These are phyloP conservation scores for Colistium nudipinnis DNA, from an alignment of 2,113 vertebrate genomes.

Conservation along the genomic window DNA sequence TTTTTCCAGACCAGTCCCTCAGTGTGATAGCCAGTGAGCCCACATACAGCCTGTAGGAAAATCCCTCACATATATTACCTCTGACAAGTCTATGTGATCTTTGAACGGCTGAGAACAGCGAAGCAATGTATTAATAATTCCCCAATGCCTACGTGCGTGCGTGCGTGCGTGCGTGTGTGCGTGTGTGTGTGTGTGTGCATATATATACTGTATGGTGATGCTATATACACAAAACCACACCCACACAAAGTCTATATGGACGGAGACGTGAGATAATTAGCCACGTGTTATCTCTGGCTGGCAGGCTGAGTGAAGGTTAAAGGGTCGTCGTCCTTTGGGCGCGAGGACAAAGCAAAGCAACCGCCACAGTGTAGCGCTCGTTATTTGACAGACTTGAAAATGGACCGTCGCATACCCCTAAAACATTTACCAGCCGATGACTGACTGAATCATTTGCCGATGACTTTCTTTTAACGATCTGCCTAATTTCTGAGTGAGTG, in stretches of 20 bases:
- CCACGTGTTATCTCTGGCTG: conserved; percentile 58
- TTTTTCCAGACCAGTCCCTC: conserved; percentile 30
- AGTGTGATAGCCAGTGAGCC: conserved; percentile 16
- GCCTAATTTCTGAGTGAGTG: conserved; percentile 52
- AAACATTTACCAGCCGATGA: conserved; percentile 51
- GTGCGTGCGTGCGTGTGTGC: too few species aligned
- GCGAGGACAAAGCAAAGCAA: conserved; percentile 52
- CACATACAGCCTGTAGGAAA: conserved; percentile 15
- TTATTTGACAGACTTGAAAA: conserved; percentile 57
- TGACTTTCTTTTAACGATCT: conserved; percentile 48
- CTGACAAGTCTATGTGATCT: conserved; percentile 30
- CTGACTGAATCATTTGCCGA: conserved; percentile 29
- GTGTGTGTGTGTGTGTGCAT: too few species aligned
- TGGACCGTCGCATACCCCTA: conserved; percentile 45
- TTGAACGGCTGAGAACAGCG: conserved; percentile 23
- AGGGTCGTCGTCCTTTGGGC: conserved; percentile 56
- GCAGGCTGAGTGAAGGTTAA: conserved; percentile 66
- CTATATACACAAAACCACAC: background rate
- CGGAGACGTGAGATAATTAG: conserved; percentile 61
- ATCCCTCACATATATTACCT: conserved; percentile 37
- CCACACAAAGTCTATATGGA: background rate
- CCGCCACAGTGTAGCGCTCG: conserved; percentile 38
- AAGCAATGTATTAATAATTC: conserved; percentile 3
- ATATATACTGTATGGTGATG: too few species aligned
- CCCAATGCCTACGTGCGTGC: too few species aligned